Percentiles rank a stretch among this genome's conserved stretches.
phyloP scores from a whole-genome alignment of 2,797 vertebrate species.

The Sebastes minor region DNA sequence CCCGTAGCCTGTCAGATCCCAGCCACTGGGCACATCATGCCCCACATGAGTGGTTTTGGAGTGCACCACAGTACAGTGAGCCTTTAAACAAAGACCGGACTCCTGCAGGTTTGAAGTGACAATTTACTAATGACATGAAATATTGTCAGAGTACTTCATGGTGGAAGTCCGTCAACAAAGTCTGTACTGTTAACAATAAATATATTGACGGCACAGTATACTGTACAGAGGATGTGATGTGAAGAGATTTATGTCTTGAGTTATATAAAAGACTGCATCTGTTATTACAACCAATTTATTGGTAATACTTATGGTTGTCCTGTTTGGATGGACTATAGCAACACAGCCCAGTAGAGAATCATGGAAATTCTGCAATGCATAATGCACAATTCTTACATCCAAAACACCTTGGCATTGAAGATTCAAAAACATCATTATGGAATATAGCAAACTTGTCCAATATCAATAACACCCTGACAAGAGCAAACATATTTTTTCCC shows the following conservation, averaged over 20 bases:
- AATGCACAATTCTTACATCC: not conserved
- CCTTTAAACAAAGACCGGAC: constrained; percentile 44
- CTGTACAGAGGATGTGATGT: not conserved
- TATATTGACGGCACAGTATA: not conserved
- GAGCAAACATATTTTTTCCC: not conserved
- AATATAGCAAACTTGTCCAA: not conserved
- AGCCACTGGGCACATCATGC: constrained; percentile 63
- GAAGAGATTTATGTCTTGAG: not conserved
- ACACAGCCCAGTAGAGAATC: not conserved
- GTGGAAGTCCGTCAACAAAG: not conserved
- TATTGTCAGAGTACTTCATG: not conserved
- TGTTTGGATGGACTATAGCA: not conserved
- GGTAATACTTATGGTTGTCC: not conserved
- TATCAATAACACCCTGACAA: not conserved
- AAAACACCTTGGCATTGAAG: not conserved
- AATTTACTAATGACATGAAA: constrained; percentile 1
- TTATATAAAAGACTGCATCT: not conserved
- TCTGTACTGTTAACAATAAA: not conserved
- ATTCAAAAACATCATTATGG: not conserved
- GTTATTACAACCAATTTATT: not conserved
- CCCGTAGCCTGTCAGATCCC: constrained; percentile 64
- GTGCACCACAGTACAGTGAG: constrained; percentile 36
- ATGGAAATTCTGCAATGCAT: not conserved
- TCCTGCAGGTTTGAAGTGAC: constrained; percentile 6
- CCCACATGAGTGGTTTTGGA: constrained; percentile 51